Conservation (phyloP, 2,797 vertebrate genomes). For the Monodelphis domestica region DNA sequence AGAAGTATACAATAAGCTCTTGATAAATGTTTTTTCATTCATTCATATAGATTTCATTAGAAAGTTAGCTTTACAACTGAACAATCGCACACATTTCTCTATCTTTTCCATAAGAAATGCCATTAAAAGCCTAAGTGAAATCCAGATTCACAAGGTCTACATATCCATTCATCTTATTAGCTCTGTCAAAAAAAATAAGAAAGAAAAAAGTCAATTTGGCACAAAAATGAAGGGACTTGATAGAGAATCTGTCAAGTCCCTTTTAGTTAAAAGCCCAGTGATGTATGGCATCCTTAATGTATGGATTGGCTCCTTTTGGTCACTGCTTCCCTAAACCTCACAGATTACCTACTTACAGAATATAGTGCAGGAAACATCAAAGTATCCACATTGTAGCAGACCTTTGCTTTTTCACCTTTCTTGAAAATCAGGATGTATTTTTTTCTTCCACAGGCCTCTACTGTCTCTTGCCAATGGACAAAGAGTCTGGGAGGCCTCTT, state of each 20-base stretch:
- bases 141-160: background rate
- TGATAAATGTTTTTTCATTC: background rate
- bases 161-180: background rate
- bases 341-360: background rate
- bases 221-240: background rate
- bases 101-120: background rate
- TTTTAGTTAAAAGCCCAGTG: background rate
- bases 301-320: background rate
- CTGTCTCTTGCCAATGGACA: background rate
- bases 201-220: background rate
- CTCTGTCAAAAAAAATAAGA: background rate
- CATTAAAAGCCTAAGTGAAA: background rate
- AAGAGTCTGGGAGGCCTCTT: background rate
- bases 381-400: background rate
- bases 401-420: background rate
- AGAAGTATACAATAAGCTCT: background rate
- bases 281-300: background rate
- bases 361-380: background rate
- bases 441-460: background rate
- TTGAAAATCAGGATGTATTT: background rate
- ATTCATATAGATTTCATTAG: too few species aligned
- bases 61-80: background rate
- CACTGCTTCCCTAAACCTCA: background rate
- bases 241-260: background rate
- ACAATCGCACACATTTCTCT: background rate